These are phyloP conservation scores for Andrena minutula DNA, from an alignment of 2,888 invertebrate genomes.

Conservation along the genomic window DNA sequence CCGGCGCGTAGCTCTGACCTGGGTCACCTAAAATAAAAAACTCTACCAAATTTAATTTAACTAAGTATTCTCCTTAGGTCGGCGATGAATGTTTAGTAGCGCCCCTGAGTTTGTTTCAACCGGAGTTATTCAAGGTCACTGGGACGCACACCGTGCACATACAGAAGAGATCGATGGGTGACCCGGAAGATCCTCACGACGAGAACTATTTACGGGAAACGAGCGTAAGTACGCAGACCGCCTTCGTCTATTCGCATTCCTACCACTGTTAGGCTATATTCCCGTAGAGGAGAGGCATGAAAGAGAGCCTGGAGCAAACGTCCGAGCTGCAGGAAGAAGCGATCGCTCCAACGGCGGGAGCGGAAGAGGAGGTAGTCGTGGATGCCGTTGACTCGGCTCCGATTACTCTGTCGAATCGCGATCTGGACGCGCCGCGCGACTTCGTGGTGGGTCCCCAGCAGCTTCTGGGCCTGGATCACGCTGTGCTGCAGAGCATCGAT, in stretches of 20 bases:
- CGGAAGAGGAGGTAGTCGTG: constrained; percentile 86
- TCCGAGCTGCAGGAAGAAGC: constrained; percentile 85
- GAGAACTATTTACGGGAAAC: constrained; percentile 96
- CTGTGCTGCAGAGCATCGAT: constrained; percentile 96
- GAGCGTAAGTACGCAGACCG: constrained; percentile 86
- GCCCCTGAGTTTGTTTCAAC: constrained; percentile 94
- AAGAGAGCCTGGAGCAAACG: constrained; percentile 87
- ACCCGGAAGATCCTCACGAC: constrained; percentile 97
- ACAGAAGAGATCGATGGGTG: constrained; percentile 90
- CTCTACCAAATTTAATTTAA: not conserved
- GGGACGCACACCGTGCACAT: constrained; percentile 91
- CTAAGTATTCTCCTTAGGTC: constrained; percentile 85
- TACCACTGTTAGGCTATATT: not conserved
- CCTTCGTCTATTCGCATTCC: not conserved
- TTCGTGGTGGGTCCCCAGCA: constrained; percentile 91
- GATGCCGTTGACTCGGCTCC: constrained; percentile 84
- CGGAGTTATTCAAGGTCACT: constrained; percentile 94
- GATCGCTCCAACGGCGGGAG: constrained; percentile 76
- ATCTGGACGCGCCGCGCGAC: constrained; percentile 86
- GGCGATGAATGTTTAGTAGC: constrained; percentile 98
- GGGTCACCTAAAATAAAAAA: no score
- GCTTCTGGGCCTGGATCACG: constrained; percentile 95
- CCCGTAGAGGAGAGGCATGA: constrained; percentile 86
- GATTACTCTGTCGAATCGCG: constrained; percentile 80
- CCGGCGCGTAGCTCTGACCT: no score